Base-by-base conservation (phyloP, 2,797 vertebrate genomes). In the Melanotaenia parkinsoni region DNA sequence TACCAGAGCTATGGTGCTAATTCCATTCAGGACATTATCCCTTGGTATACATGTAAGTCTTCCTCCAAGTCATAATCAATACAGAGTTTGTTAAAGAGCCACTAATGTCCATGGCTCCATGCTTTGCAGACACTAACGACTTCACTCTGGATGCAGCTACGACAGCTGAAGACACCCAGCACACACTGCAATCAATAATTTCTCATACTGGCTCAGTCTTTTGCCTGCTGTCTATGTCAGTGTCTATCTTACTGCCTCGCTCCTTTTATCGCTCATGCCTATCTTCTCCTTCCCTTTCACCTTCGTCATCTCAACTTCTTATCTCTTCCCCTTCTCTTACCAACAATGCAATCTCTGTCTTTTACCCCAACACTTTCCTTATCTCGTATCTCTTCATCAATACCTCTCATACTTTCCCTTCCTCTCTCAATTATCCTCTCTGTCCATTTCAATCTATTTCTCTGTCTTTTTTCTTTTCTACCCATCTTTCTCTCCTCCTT, bases 71-170 rank as follows among this genome's bases (percentile, higher is more conserved):
- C 63, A 63, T 50, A 86, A 94, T 94, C 94, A 92, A 94, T 94
- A 90, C 75, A 72, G 79, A 89, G 90, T 92, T 90, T 91, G 92
- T 93, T 93, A 94, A 93, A 92, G 92, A 92, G 85, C 85, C 79
- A 84, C 89, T 92, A 92, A 91, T 89, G 91, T 89, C 85, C 63
- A 59, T 82, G 85, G 88, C 79, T 84, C 79, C 84, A 79, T 88
- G 91, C 87, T 86, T 90, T 37, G 80, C 80, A 86, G 90, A 89
- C 89, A 77, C 86, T 90, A 92, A 92, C 73, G 80, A 91, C 89
- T 83, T 83, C 72, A 50, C 77, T 83, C 79, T 87, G 83, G 72
- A 90, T 89, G 80, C 77, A 77, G 79, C 84, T 75, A 77, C 69
- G 86, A 90, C 86, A 87, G 89, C 85, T 88, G 90, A 93, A 92